These are phyloP conservation scores for Protonibea diacanthus DNA, from an alignment of 2,797 vertebrate genomes.

Conservation along the genomic window DNA sequence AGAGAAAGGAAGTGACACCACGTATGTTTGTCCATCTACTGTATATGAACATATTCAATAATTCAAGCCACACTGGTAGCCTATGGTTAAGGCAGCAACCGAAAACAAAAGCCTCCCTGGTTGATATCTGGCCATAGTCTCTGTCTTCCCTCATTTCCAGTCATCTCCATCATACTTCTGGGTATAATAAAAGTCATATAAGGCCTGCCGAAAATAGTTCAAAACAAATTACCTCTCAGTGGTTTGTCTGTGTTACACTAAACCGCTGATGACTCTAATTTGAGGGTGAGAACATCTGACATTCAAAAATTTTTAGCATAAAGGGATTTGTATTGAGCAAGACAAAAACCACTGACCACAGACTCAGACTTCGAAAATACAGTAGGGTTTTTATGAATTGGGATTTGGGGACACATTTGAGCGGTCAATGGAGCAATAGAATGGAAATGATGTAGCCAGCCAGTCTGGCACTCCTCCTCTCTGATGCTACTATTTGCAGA, in stretches of 20 bases:
- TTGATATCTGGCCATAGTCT: background rate
- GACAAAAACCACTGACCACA: background rate
- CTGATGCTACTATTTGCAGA: constrained; percentile 11
- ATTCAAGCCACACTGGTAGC: background rate
- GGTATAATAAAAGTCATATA: background rate
- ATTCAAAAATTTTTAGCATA: background rate
- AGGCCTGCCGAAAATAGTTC: background rate
- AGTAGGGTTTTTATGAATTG: constrained; percentile 15
- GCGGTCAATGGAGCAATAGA: constrained; percentile 9
- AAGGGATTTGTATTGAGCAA: background rate
- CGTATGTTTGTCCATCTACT: background rate
- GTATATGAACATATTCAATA: background rate
- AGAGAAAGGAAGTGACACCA: background rate
- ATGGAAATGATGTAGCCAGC: constrained; percentile 25
- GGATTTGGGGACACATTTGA: constrained; percentile 10
- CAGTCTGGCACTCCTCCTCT: constrained; percentile 32
- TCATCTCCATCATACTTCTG: background rate
- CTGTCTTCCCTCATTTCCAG: background rate
- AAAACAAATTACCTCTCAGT: background rate
- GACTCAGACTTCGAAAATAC: constrained; percentile 9
- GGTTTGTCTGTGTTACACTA: background rate
- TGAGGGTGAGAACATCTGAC: background rate
- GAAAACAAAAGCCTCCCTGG: background rate
- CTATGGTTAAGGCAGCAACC: too few species aligned
- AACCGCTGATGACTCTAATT: background rate